Percentiles rank a stretch among this genome's conserved stretches.
These are phyloP conservation scores for Pseudotriccus pelzelni DNA, from an alignment of 2,797 vertebrate species.

Conservation along the genomic window DNA sequence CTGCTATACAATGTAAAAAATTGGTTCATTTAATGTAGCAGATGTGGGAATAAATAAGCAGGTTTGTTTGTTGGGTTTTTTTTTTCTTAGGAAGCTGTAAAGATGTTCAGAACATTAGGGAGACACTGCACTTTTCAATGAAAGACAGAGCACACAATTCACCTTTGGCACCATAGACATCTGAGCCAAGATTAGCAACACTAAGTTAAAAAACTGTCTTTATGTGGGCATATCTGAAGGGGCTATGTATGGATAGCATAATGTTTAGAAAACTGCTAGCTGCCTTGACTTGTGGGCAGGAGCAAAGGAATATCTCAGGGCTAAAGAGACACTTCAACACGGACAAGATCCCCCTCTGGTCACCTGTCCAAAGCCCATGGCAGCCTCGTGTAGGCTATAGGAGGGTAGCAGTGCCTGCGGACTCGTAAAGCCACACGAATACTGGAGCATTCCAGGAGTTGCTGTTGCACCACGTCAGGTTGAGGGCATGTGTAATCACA, in stretches of 20 bases:
- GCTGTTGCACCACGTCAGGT: background rate
- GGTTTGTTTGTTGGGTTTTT: fast-evolving
- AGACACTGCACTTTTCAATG: background rate
- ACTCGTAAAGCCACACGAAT: background rate
- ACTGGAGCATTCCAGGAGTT: background rate
- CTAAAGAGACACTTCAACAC: background rate
- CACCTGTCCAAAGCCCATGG: background rate
- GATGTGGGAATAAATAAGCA: background rate
- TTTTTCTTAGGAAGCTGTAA: background rate
- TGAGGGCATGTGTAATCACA: background rate
- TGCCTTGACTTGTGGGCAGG: background rate
- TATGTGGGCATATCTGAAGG: background rate
- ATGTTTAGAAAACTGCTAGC: background rate
- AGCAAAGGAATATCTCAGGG: background rate
- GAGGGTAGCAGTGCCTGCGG: background rate
- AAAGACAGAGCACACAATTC: background rate
- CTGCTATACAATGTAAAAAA: background rate
- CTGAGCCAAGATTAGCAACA: background rate
- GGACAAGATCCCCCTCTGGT: background rate
- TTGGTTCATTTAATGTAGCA: background rate
- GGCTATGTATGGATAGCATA: background rate
- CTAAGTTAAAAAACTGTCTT: background rate
- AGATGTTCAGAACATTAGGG: background rate
- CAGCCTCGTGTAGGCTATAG: background rate
- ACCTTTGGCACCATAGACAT: background rate